phyloP scores from a whole-genome alignment of 1,140 invertebrate genomes.

The Antheraea mylitta region DNA sequence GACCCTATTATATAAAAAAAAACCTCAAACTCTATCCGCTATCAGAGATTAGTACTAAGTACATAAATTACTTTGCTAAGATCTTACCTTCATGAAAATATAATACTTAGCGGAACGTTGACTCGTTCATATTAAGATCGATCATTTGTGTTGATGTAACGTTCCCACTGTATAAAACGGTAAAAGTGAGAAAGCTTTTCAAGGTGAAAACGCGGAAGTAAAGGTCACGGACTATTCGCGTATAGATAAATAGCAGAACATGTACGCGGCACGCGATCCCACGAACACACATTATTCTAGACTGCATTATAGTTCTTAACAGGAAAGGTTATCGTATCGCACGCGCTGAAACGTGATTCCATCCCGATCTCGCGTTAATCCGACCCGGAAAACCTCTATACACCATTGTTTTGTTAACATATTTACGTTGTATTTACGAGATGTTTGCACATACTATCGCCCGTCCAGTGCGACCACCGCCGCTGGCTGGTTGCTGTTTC shows the following conservation, averaged over 20 bases:
- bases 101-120: too few relatives aligned
- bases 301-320: conserved; percentile 19
- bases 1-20: too few relatives aligned
- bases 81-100: too few relatives aligned
- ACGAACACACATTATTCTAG: conserved; percentile 36
- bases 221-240: conserved; percentile 34
- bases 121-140: too few relatives aligned
- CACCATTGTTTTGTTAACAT: conserved; percentile 56
- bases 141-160: conserved; percentile 33
- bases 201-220: conserved; percentile 39
- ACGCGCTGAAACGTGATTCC: conserved; percentile 43
- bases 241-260: conserved; percentile 35
- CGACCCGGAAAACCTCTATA: conserved; percentile 59
- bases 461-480: conserved; percentile 35
- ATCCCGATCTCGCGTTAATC: conserved; percentile 62
- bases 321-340: conserved; percentile 38
- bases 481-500: conserved; percentile 42
- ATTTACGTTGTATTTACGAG: conserved; percentile 46
- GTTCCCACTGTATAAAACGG: conserved; percentile 33
- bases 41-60: too few relatives aligned
- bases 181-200: neutral
- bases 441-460: conserved; percentile 56
- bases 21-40: too few relatives aligned
- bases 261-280: conserved; percentile 24
- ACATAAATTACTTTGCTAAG: too few relatives aligned